A percentile compares a stretch with the other conserved stretches of the same genome.
Conservation (phyloP, 2,888 invertebrate species). For the Latrodectus elegans region DNA sequence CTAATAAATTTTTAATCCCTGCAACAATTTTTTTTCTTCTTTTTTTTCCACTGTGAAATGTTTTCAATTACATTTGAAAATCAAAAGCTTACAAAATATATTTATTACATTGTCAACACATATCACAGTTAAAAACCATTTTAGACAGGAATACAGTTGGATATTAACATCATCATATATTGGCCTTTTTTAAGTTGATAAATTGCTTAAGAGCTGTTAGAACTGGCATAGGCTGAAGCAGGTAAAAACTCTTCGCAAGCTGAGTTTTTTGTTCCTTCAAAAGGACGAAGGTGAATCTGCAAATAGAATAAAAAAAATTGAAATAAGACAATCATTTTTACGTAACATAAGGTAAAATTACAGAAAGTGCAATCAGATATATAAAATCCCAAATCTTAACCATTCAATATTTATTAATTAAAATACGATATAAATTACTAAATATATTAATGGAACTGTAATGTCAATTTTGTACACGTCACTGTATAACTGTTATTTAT, state of each 20-base stretch:
- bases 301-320: constrained; percentile 4
- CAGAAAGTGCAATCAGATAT: background rate
- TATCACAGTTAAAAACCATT: constrained; percentile 54
- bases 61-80: background rate
- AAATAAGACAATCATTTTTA: background rate
- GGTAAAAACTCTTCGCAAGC: constrained; percentile 51
- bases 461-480: background rate
- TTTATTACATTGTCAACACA: constrained; percentile 9
- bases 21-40: background rate
- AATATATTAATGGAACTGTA: background rate
- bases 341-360: background rate
- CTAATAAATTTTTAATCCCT: background rate
- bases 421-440: no score
- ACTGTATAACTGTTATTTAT: background rate
- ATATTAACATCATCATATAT: background rate
- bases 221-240: background rate
- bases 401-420: background rate
- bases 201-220: background rate
- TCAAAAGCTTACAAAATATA: constrained; percentile 13
- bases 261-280: constrained; percentile 79
- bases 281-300: constrained; percentile 84
- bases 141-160: background rate
- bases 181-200: background rate
- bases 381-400: no score
- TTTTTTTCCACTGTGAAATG: background rate